Percentiles rank a stretch among this genome's conserved stretches.
phyloP scores from a whole-genome alignment of 2,797 vertebrate genomes.

The Malacoraja senta region DNA sequence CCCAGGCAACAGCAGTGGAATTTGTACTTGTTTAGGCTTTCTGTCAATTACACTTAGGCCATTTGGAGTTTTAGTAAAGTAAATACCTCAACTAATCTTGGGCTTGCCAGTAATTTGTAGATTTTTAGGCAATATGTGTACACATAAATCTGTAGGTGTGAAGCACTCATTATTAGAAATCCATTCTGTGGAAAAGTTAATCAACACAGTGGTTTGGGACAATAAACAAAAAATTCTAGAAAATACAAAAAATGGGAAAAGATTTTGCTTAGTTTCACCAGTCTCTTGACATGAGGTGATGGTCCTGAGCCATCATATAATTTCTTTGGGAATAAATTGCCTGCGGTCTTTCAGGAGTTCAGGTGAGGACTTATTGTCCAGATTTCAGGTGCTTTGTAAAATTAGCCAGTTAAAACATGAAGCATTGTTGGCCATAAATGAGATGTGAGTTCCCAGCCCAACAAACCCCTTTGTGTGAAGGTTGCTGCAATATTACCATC shows the following conservation, averaged over 20 bases:
- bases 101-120: neutral
- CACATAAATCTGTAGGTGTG: neutral
- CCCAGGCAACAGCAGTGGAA: neutral
- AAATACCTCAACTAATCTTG: slow-evolving; percentile 15
- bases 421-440: neutral
- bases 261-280: neutral
- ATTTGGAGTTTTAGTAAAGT: neutral
- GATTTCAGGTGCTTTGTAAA: neutral
- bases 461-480: neutral
- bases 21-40: neutral
- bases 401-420: neutral
- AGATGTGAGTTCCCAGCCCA: no score
- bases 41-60: neutral
- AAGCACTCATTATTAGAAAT: neutral
- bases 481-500: neutral
- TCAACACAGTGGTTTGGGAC: neutral
- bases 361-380: neutral
- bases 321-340: neutral
- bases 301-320: neutral
- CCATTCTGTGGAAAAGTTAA: slow-evolving; percentile 17
- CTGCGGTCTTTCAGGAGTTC: no score
- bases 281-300: neutral
- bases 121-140: neutral
- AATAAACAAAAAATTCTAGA: neutral
- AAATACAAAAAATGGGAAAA: neutral